A percentile compares a stretch with the other conserved stretches of the same genome.
These are phyloP conservation scores for Lasiurus borealis DNA, from an alignment of 2,113 vertebrate species.

Conservation along the genomic window DNA sequence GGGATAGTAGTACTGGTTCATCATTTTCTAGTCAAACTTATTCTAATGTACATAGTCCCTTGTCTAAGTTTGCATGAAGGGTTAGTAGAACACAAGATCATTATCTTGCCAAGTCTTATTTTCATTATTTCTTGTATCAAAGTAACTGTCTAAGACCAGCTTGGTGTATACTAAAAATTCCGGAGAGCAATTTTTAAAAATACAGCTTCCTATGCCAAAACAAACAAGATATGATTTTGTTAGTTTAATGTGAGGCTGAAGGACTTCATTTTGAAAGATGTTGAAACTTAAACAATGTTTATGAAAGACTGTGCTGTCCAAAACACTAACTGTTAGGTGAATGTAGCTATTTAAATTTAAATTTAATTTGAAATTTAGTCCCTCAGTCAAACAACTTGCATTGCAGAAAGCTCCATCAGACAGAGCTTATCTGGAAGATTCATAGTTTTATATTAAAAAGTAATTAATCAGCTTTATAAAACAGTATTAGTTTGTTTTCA, in stretches of 20 bases:
- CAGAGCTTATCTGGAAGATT: not conserved
- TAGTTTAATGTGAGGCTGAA: not conserved
- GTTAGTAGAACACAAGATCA: not conserved
- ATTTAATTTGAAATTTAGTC: slow-evolving; percentile 21
- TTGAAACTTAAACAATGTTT: slow-evolving; percentile 24
- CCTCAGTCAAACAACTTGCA: not conserved
- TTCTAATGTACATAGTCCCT: not conserved
- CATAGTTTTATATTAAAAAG: slow-evolving; percentile 1
- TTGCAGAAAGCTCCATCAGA: not conserved
- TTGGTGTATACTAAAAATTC: not conserved
- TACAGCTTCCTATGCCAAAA: not conserved
- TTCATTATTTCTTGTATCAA: not conserved
- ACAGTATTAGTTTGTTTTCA: not conserved
- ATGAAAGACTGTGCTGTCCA: not conserved
- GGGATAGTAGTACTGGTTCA: not conserved
- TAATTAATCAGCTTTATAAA: not conserved
- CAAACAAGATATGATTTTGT: not conserved
- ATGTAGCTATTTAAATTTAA: not conserved
- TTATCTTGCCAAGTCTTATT: not conserved
- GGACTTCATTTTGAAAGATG: not conserved
- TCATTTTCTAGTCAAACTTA: not conserved
- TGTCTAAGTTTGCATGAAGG: not conserved
- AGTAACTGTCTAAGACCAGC: not conserved
- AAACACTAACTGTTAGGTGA: not conserved
- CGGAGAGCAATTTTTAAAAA: not conserved